Percentiles rank a stretch among this genome's conserved stretches.
Evolutionary conservation across 1,140 invertebrate species (phyloP).

Genomic region (Telenomus remus): DNA sequence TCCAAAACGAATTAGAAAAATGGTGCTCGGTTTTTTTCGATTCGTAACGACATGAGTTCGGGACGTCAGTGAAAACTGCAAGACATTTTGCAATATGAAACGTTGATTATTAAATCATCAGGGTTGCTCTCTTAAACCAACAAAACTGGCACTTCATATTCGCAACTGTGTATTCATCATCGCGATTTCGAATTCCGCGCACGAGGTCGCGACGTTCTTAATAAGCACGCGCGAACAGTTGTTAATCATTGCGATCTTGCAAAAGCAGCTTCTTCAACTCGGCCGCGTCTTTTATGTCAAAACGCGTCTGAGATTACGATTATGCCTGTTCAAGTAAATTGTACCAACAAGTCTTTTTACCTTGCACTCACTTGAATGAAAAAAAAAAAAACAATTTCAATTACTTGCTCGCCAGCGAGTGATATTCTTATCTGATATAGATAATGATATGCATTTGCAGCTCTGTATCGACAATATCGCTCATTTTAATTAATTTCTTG

Average conservation of each 20-base stretch:
- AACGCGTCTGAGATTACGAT: constrained; percentile 1
- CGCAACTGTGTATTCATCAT: constrained; percentile 35
- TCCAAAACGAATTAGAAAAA: no score
- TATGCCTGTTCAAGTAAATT: constrained; percentile 1
- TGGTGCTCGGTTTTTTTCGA: no score
- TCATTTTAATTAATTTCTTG: constrained; percentile 26
- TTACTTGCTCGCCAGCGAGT: constrained; percentile 13
- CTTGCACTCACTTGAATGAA: not conserved
- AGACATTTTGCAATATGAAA: no score
- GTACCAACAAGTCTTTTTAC: constrained; percentile 5
- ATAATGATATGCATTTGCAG: constrained; percentile 16
- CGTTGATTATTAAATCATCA: no score
- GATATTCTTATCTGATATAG: constrained; percentile 17
- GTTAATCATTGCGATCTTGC: constrained; percentile 44
- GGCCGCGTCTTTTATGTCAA: no score
- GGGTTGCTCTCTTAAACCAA: no score
- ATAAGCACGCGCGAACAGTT: constrained; percentile 30
- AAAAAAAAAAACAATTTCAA: constrained; percentile 3
- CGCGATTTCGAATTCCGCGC: constrained; percentile 46
- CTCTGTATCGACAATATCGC: constrained; percentile 1
- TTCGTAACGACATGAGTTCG: no score
- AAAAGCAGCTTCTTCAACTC: constrained; percentile 30
- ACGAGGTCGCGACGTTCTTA: constrained; percentile 38
- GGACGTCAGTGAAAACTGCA: no score
- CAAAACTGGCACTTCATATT: no score